Base-by-base conservation (phyloP, 2,113 vertebrate species). In the Gallinago undulata region DNA sequence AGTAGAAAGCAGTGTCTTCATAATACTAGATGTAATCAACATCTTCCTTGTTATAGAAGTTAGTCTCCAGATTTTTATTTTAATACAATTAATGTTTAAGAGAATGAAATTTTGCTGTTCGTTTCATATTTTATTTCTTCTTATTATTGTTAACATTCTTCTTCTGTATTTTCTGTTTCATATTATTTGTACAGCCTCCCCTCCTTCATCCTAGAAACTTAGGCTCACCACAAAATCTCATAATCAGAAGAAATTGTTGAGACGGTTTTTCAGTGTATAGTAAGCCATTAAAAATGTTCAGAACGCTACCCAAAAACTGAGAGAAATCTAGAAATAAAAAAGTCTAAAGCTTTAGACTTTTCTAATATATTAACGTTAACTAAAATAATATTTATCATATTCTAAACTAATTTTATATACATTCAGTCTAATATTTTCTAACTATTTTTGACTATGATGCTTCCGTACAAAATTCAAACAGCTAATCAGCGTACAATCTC, bases 31-130 rank as follows among this genome's bases (percentile, higher is more conserved):
- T 77, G 18, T 39, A 81, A 84, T 16, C 23, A 55, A 14, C 7
- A 17, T 41, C 35, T 74, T 81, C 19, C 13, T 25, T 67, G n/a
- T 9, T 30, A 23, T 4, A 41, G 41, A 66, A 59, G 5, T 15
- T 62, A 95, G 64, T 84, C 51, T 96, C 72, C 41, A 92, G 41
- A 69, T 60, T 94, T 93, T 89, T 14, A 63, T 95, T 95, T 69
- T 22, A 68, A 89, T 93, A 66, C 27, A 88, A 25, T 39, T 53
- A 62, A 5, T 13, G 24, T 82, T 95, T 87, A 43, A 43, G 41
- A 43, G 15, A 43, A 43, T 89, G 16, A 45, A 76, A 51, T 13
- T 2, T 11, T 87, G 6, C 2, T 72, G 21, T 7, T 74, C 3
- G 2, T 0, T 62, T 87, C 66, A 8, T 68, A 25, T 30, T 45